phyloP scores from a whole-genome alignment of 2,113 vertebrate species.

The Alligator mississippiensis region DNA sequence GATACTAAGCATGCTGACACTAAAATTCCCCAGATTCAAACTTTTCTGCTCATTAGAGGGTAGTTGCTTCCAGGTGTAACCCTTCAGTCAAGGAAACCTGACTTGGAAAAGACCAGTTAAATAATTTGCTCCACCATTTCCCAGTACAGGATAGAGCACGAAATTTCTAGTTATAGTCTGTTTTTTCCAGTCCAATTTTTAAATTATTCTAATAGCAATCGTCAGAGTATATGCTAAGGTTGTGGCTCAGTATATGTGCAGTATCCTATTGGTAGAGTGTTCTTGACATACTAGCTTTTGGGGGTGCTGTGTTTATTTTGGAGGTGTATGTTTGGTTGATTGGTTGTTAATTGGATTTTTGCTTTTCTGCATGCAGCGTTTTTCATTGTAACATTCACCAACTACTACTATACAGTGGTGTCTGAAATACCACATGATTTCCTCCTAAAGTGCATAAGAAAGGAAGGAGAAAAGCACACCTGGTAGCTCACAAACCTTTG shows the following conservation, averaged over 20 bases:
- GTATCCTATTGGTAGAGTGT: neutral
- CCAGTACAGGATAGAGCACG: neutral
- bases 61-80: neutral
- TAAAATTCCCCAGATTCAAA: neutral
- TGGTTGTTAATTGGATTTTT: neutral
- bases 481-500: neutral
- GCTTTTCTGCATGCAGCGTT: neutral
- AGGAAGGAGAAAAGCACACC: too few relatives aligned
- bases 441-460: neutral
- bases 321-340: too few relatives aligned
- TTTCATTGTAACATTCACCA: neutral
- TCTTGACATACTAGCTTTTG: neutral
- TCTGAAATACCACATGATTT: neutral
- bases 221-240: neutral
- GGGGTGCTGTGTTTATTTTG: neutral
- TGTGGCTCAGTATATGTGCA: neutral
- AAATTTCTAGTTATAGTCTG: accelerated
- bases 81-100: neutral
- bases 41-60: neutral
- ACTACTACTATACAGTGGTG: neutral
- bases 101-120: neutral
- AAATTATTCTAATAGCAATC: neutral
- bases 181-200: neutral
- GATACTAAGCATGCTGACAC: neutral
- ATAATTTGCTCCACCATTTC: neutral